Percentiles rank a stretch among this genome's conserved stretches.
These are phyloP conservation scores for Oreohelix idahoensis DNA, from an alignment of 1,140 invertebrate species.

Conservation along the genomic window DNA sequence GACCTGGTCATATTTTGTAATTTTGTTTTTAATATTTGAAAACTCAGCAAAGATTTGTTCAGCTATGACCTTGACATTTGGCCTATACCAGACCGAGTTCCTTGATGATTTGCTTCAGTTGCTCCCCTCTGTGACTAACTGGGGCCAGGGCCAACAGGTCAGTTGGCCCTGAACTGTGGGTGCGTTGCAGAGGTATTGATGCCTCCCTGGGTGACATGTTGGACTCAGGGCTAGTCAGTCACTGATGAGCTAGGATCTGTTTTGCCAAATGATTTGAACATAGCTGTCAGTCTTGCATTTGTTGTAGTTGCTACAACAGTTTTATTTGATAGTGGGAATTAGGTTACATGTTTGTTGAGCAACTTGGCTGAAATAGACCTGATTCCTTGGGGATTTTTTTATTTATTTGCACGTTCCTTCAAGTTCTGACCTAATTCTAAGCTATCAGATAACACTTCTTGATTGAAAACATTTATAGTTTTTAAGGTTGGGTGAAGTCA, in stretches of 20 bases:
- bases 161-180: neutral
- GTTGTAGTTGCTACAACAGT: neutral
- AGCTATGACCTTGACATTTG: too few relatives aligned
- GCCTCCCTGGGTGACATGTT: slow-evolving; percentile 36
- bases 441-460: neutral
- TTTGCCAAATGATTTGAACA: neutral
- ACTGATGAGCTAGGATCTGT: neutral
- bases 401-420: too few relatives aligned
- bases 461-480: too few relatives aligned
- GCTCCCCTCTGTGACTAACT: slow-evolving; percentile 14
- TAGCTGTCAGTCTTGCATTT: neutral
- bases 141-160: neutral
- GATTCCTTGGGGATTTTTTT: too few relatives aligned
- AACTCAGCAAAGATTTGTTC: too few relatives aligned
- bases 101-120: slow-evolving; percentile 3
- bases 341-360: neutral
- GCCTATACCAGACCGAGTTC: neutral
- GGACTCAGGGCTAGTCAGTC: slow-evolving; percentile 24
- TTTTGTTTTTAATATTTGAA: too few relatives aligned
- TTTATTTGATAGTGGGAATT: neutral
- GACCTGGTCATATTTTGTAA: too few relatives aligned
- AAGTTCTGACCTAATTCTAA: neutral
- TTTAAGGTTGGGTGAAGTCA: too few relatives aligned
- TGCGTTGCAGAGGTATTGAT: neutral
- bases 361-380: neutral